Percentiles rank a stretch among this genome's conserved stretches.
These are phyloP conservation scores for Papilio polytes DNA, from an alignment of 1,140 invertebrate genomes.

Conservation along the genomic window DNA sequence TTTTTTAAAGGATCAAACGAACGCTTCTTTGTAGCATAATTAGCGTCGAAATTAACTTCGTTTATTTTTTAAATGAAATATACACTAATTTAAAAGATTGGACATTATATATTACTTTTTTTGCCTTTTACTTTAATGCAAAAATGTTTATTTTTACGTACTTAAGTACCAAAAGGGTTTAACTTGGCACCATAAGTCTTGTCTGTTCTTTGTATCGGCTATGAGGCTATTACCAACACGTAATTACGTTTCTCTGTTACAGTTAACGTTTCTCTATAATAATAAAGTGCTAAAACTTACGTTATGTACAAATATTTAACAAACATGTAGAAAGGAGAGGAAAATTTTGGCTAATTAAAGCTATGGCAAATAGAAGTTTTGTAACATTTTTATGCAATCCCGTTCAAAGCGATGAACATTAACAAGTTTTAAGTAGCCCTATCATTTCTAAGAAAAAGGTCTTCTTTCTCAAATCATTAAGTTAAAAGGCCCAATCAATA, in stretches of 20 bases:
- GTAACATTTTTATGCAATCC: neutral
- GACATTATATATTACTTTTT: neutral
- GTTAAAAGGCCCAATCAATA: constrained; percentile 4
- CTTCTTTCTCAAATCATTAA: constrained; percentile 2
- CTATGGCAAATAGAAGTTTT: neutral
- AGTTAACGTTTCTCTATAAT: no score
- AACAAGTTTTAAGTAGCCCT: neutral
- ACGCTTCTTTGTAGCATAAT: constrained; percentile 14
- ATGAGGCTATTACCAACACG: no score
- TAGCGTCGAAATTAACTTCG: neutral
- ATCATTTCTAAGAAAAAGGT: neutral
- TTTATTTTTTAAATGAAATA: neutral
- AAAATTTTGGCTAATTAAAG: neutral
- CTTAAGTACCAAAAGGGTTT: no score
- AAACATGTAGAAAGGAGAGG: no score
- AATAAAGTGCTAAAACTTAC: no score
- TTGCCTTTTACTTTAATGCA: neutral
- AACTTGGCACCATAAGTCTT: neutral
- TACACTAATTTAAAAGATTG: no score
- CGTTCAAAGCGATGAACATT: neutral
- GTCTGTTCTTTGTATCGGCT: no score
- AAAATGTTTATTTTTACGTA: no score
- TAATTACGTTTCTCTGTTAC: no score
- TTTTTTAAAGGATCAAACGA: constrained; percentile 35
- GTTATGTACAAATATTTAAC: no score